Conservation (phyloP, 2,113 vertebrate genomes). For the Mus pahari region DNA sequence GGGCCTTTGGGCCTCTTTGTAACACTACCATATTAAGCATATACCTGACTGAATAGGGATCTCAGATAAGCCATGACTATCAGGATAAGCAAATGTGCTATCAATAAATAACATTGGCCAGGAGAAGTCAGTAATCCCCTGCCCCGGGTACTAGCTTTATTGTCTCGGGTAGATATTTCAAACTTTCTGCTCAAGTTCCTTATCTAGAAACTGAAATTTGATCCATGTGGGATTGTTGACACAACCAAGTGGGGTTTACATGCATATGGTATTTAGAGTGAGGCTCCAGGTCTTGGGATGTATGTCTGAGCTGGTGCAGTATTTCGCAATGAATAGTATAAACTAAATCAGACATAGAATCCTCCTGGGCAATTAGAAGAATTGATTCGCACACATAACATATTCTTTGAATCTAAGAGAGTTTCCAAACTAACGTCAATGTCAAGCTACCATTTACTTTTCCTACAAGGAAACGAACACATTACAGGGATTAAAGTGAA, state of each 20-base stretch:
- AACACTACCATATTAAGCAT: background rate
- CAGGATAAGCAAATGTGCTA: background rate
- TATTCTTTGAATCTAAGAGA: background rate
- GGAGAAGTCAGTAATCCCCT: background rate
- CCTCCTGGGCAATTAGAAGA: background rate
- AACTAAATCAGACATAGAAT: background rate
- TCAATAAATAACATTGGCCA: background rate
- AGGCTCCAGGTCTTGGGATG: background rate
- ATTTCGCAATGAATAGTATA: background rate
- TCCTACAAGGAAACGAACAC: background rate
- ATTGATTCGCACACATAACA: background rate
- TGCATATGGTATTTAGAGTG: background rate
- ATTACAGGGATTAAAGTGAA: background rate
- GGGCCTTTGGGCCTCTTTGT: background rate
- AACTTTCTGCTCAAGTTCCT: conserved; percentile 8
- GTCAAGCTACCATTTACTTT: background rate
- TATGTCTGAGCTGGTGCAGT: background rate
- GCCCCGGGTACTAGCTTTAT: background rate
- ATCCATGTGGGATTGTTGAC: background rate
- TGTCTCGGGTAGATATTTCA: background rate
- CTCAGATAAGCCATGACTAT: background rate
- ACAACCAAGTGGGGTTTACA: background rate
- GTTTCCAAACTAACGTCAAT: background rate
- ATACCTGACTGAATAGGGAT: background rate
- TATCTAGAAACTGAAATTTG: background rate